Evolutionary conservation across 2,113 vertebrate species (phyloP).

Genomic region (Lota lota): DNA sequence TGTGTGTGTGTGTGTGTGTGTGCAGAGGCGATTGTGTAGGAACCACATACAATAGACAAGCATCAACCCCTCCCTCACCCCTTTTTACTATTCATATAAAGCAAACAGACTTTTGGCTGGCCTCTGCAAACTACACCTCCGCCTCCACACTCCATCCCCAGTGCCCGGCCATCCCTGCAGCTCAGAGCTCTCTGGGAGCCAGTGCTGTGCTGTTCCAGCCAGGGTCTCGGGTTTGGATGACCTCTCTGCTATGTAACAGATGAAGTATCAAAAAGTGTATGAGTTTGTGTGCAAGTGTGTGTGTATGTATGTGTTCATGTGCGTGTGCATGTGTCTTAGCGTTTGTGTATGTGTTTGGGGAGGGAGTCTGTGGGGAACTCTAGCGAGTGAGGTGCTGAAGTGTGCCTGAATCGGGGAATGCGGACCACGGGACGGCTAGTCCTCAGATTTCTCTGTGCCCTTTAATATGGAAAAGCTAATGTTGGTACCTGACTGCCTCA

Average conservation of each 20-base stretch:
- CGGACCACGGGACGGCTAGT: background rate
- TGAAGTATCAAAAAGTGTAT: conserved; percentile 47
- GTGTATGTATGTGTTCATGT: background rate
- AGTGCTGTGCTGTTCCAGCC: conserved; percentile 34
- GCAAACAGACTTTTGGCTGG: conserved; percentile 35
- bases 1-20: too few relatives aligned
- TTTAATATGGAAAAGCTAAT: conserved; percentile 5
- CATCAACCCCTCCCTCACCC: conserved; percentile 7
- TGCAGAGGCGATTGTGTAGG: background rate
- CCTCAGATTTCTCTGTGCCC: background rate
- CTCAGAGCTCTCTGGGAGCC: conserved; percentile 49
- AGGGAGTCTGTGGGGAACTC: conserved; percentile 34
- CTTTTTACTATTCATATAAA: conserved; percentile 40
- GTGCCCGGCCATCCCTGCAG: conserved; percentile 29
- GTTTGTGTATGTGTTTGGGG: too few relatives aligned
- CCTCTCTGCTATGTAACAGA: conserved; percentile 59
- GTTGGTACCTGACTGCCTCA: conserved; percentile 80
- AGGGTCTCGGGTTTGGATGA: conserved; percentile 56
- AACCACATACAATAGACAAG: conserved; percentile 3
- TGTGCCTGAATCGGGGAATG: conserved; percentile 26
- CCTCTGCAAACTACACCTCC: conserved; percentile 38
- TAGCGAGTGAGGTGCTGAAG: conserved; percentile 38
- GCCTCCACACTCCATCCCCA: background rate
- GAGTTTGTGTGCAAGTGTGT: too few relatives aligned
- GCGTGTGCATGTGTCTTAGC: conserved; percentile 15